These are phyloP conservation scores for Buphagus erythrorhynchus DNA, from an alignment of 2,797 vertebrate species.

Conservation along the genomic window DNA sequence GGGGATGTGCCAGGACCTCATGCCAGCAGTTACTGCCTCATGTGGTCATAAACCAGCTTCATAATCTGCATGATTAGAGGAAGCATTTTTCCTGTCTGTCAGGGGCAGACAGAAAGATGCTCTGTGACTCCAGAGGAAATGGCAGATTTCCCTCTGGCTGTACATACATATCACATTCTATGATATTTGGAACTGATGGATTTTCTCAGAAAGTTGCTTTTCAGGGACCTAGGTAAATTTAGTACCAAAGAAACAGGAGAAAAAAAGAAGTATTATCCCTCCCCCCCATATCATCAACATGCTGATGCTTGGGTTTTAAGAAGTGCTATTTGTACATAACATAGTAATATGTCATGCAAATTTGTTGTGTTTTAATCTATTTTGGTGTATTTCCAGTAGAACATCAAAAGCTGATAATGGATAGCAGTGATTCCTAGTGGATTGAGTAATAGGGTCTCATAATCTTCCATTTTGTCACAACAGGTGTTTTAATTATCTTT, in stretches of 20 bases:
- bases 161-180: background rate
- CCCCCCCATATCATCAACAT: background rate
- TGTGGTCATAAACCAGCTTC: conserved; percentile 78
- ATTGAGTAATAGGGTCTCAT: background rate
- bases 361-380: background rate
- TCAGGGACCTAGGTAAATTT: background rate
- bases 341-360: background rate
- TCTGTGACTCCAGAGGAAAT: background rate
- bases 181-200: background rate
- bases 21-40: conserved; percentile 75
- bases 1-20: conserved; percentile 72
- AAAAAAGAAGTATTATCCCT: no score
- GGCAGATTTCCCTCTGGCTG: background rate
- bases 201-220: background rate
- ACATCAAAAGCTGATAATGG: background rate
- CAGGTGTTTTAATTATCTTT: conserved; percentile 10
- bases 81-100: background rate
- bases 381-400: background rate
- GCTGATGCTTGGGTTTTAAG: background rate
- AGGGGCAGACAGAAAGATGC: background rate
- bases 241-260: background rate
- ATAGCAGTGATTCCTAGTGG: background rate
- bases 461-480: background rate
- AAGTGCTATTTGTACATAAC: background rate
- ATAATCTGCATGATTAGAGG: conserved; percentile 18